Percentiles rank a stretch among this genome's conserved stretches.
phyloP scores from a whole-genome alignment of 2,888 invertebrate species.

The Stomorhina lunata region DNA sequence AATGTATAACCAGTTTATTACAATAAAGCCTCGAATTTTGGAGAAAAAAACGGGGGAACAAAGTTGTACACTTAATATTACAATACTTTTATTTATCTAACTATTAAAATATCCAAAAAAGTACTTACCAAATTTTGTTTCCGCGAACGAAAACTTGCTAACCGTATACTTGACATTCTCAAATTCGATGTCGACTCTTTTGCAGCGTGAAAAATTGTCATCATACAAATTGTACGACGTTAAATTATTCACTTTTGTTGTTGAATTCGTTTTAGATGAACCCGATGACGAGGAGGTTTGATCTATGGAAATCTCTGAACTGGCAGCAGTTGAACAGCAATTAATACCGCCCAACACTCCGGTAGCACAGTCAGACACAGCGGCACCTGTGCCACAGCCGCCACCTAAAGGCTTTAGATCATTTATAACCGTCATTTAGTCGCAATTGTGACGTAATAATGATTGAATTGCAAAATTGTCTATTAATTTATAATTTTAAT shows the following conservation, averaged over 20 bases:
- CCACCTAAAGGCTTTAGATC: slow-evolving; percentile 73
- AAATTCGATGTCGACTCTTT: slow-evolving; percentile 86
- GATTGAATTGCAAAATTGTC: not conserved
- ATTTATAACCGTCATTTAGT: slow-evolving; percentile 75
- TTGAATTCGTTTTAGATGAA: slow-evolving; percentile 20
- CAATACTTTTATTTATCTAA: too few relatives aligned
- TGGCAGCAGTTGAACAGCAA: slow-evolving; percentile 74
- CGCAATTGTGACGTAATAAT: not conserved
- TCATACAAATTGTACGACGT: slow-evolving; percentile 67
- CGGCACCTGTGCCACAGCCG: slow-evolving; percentile 68
- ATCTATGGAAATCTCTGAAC: slow-evolving; percentile 75
- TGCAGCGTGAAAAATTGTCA: slow-evolving; percentile 78
- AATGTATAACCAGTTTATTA: too few relatives aligned
- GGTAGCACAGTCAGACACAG: slow-evolving; percentile 61
- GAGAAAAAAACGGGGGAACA: too few relatives aligned
- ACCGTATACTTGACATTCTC: slow-evolving; percentile 84
- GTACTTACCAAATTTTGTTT: slow-evolving; percentile 83
- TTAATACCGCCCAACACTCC: slow-evolving; percentile 69
- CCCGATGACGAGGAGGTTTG: slow-evolving; percentile 68
- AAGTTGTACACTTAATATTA: too few relatives aligned
- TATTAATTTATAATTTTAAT: not conserved
- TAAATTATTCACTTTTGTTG: slow-evolving; percentile 71
- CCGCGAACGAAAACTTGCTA: slow-evolving; percentile 82
- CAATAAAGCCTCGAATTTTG: too few relatives aligned
- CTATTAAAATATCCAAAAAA: not conserved